Evolutionary conservation across 1,140 invertebrate genomes (phyloP), one percentile per base, ranked within the genome.

Genomic region (Rhizoglyphus robini): DNA sequence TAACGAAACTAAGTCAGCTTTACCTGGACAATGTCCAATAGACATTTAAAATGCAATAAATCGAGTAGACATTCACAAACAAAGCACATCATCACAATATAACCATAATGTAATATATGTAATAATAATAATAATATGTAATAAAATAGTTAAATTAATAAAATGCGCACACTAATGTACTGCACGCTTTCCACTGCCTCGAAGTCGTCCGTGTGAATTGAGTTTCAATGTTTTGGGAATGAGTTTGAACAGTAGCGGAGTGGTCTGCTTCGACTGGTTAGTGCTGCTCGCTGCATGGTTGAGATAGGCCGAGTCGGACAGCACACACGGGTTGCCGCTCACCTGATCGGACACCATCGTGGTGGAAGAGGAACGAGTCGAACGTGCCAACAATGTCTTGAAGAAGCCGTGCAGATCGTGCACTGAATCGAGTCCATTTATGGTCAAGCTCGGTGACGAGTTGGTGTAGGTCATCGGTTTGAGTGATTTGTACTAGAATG

Each of bases 401-500:
- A 60, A 60, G 27, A 60, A 60, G 31, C 15, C 15, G 27, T 60
- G 58, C 29, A 60, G 27, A 46, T 60, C 38, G 29, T 60, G 58
- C 2, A 60, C 27, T 3, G 58, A 60, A n/a, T 60, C 58, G 27
- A 60, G 31, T 15, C 27, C 2, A 27, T 29, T n/a, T 29, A 60
- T 32, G 15, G 58, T 60, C 29, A 60, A 46, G 15, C 15, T 29
- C 23, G 58, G 58, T 2, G 3, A 34, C n/a, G 29, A 27, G 11
- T 20, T 20, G 13, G 2, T 29, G 29, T 60, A 29, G 13, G 27
- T 11, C 27, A 11, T 1, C 15, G 30, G 13, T 60, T 29, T 34
- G 27, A 32, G 2, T n/a, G 58, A 32, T 20, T 29, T 60, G 3
- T 15, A 38, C 2, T 60, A 11, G 8, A 25, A 23, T 31, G 25